These are phyloP conservation scores for Misgurnus mizolepis DNA, from an alignment of 2,113 vertebrate genomes.

Conservation along the genomic window DNA sequence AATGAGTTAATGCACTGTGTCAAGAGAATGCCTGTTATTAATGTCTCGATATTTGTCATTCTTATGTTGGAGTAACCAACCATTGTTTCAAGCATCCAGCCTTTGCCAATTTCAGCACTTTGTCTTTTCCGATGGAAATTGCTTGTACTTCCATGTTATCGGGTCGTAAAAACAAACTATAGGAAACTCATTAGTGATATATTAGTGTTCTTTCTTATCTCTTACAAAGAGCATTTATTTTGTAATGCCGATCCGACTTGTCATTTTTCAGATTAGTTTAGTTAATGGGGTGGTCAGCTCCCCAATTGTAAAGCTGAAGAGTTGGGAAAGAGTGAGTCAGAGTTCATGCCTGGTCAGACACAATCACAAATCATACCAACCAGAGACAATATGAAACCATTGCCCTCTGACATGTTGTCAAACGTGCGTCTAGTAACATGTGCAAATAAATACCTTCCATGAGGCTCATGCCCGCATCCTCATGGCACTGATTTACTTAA, in stretches of 20 bases:
- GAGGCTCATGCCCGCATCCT: slow-evolving; percentile 59
- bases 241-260: background rate
- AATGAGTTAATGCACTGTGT: slow-evolving; percentile 17
- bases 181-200: slow-evolving; percentile 37
- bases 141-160: slow-evolving; percentile 37
- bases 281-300: slow-evolving; percentile 1
- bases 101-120: slow-evolving; percentile 27
- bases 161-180: slow-evolving; percentile 39
- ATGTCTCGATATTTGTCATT: slow-evolving; percentile 6
- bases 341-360: background rate
- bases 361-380: slow-evolving; percentile 35
- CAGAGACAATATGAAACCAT: slow-evolving; percentile 55
- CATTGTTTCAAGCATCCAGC: slow-evolving; percentile 32
- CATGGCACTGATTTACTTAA: slow-evolving; percentile 74
- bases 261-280: background rate
- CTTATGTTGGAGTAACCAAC: background rate
- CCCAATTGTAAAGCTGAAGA: background rate
- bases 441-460: slow-evolving; percentile 69
- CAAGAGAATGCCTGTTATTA: slow-evolving; percentile 16
- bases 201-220: slow-evolving; percentile 25
- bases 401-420: slow-evolving; percentile 49
- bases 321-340: slow-evolving; percentile 26
- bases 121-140: slow-evolving; percentile 15
- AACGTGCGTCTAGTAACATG: slow-evolving; percentile 58
- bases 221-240: background rate